A percentile compares a stretch with the other conserved stretches of the same genome.
phyloP scores from a whole-genome alignment of 2,113 vertebrate genomes.

The Ploceus nigricollis region DNA sequence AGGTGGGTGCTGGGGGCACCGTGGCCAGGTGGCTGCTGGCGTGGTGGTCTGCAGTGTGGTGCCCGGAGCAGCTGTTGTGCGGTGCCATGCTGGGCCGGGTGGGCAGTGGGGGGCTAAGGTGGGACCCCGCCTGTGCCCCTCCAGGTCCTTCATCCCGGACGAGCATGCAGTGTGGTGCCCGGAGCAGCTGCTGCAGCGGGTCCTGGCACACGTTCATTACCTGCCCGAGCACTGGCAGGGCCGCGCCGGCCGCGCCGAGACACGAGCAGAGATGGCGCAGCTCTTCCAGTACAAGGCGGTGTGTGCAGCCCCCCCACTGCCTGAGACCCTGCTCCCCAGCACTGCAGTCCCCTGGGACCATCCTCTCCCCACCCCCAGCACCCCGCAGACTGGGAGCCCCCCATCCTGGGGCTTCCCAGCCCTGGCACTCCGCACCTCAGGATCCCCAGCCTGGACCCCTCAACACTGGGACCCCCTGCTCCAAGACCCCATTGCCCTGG shows the following conservation, averaged over 20 bases:
- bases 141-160: conserved; percentile 93
- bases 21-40: neutral
- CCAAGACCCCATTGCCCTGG: too few relatives aligned
- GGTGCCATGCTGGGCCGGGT: accelerated
- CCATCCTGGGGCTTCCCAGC: too few relatives aligned
- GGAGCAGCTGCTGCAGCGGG: conserved; percentile 91
- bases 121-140: neutral
- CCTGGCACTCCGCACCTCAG: too few relatives aligned
- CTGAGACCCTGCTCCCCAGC: neutral
- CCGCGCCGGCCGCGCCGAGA: conserved; percentile 89
- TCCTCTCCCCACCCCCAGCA: neutral
- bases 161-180: conserved; percentile 94
- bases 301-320: neutral
- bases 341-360: neutral
- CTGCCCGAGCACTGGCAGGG: conserved; percentile 98
- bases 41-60: too few relatives aligned
- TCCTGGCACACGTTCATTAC: conserved; percentile 95
- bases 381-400: neutral
- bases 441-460: neutral
- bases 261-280: conserved; percentile 91
- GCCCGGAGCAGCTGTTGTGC: too few relatives aligned
- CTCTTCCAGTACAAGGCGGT: conserved; percentile 90
- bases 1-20: conserved; percentile 8
- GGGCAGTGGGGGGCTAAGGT: neutral
- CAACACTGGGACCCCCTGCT: neutral